Base-by-base conservation (phyloP, 2,797 vertebrate species). In the Sebastes miniatus region DNA sequence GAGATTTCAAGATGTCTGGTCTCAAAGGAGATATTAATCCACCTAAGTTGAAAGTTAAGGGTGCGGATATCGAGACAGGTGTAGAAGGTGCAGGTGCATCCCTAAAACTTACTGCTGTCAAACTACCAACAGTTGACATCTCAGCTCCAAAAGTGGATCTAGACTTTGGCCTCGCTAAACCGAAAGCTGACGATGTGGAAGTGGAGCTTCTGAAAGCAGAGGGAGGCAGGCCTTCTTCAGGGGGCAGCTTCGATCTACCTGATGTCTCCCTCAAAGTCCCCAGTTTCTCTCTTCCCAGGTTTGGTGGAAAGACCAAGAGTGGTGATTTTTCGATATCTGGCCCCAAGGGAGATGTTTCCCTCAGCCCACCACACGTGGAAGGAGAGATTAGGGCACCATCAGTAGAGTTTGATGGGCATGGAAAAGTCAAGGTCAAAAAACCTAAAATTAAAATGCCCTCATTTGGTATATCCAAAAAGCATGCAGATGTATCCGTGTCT, bases 121-220 rank as follows among this genome's bases (percentile, higher is more conserved):
- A 95, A 93, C 80, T 96, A 79, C 96, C 95, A 25, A 90, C 95
- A 62, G 94, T 97, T 39, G 95, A 97, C 61, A 96, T 97, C 52
- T 95, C 95, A 34, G 93, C 95, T 66, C 96, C 97, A 1, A 96
- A 94, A 57, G 91, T 97, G 70, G 93, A 95, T 73, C 88, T 97
- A 58, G 96, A 96, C 43, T 94, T 97, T 86, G 93, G 88, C 24
- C 81, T 95, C 31, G 87, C 92, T 58, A 94, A 95, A 61, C 87
- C 86, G 74, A 96, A 95, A 92, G 76, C 31, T 56, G 95, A 95
- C 12, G 90, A 91, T 56, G 91, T 93, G 2, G 89, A 95, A 77
- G 84, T 94, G 52, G 91, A 94, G 72, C 93, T 96, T 69, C 89
- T 96, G 24, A 95, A 94, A 81, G 91, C 91, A 63, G 92, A 94